These are phyloP conservation scores for Suricata suricatta DNA, from an alignment of 2,113 vertebrate genomes.

Conservation along the genomic window DNA sequence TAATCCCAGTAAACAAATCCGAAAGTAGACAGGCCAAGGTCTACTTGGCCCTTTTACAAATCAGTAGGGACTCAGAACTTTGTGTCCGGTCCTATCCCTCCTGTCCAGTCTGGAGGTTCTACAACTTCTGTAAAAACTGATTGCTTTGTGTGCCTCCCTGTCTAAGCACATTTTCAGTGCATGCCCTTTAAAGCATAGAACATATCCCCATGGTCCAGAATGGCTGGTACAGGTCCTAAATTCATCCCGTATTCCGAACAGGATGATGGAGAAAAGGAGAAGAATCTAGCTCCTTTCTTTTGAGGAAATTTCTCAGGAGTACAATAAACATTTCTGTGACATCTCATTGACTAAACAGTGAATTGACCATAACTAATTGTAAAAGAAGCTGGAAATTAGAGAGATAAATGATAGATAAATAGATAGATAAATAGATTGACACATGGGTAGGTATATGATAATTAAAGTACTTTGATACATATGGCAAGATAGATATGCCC, in stretches of 20 bases:
- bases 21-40: not conserved
- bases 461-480: not conserved
- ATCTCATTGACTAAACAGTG: not conserved
- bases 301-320: not conserved
- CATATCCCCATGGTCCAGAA: not conserved
- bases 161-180: not conserved
- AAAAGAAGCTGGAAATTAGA: not conserved
- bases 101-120: not conserved
- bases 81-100: not conserved
- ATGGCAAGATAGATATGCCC: not conserved
- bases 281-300: not conserved
- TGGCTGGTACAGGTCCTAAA: not conserved
- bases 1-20: not conserved
- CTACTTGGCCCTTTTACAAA: not conserved
- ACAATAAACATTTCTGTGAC: not conserved
- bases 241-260: not conserved
- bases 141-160: not conserved
- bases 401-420: not conserved
- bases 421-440: not conserved
- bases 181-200: not conserved
- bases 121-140: not conserved
- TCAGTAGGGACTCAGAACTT: not conserved
- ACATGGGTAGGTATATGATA: not conserved
- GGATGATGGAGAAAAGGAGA: not conserved
- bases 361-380: not conserved